These are phyloP conservation scores for Ferrisia virgata DNA, from an alignment of 2,888 invertebrate genomes.

Conservation along the genomic window DNA sequence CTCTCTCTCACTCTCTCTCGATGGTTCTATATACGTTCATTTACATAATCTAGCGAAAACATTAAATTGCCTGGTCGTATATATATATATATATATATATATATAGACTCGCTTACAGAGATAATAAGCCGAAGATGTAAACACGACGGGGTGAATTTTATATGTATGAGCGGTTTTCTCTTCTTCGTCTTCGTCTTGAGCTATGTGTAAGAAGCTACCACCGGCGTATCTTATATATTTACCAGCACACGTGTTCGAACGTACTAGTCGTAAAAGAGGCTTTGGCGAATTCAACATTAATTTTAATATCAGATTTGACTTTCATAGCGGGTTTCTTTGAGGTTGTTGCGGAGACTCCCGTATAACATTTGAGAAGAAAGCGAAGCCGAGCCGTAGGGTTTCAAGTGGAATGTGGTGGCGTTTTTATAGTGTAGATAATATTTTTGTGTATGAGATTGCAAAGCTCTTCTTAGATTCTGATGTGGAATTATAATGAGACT, in stretches of 20 bases:
- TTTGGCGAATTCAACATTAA: neutral
- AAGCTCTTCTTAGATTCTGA: neutral
- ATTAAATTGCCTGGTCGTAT: constrained; percentile 16
- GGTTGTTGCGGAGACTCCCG: neutral
- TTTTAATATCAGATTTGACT: constrained; percentile 9
- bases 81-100: too few relatives aligned
- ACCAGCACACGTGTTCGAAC: neutral
- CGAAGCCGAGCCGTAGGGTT: neutral
- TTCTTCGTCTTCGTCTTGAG: neutral
- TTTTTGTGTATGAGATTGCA: neutral
- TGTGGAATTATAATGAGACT: neutral
- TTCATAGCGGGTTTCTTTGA: neutral
- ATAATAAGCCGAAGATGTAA: constrained; percentile 30
- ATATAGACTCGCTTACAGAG: neutral
- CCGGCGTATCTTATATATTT: neutral
- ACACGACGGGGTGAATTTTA: neutral
- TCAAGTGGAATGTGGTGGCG: neutral
- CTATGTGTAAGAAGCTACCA: neutral
- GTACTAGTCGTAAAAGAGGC: neutral
- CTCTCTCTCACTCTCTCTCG: neutral
- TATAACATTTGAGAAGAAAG: neutral
- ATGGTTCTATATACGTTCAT: neutral
- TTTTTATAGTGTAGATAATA: neutral
- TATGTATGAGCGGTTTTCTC: neutral
- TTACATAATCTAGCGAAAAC: constrained; percentile 28